Percentiles rank a stretch among this genome's conserved stretches.
These are phyloP conservation scores for Cheirogaleus medius DNA, from an alignment of 2,113 vertebrate genomes.

Conservation along the genomic window DNA sequence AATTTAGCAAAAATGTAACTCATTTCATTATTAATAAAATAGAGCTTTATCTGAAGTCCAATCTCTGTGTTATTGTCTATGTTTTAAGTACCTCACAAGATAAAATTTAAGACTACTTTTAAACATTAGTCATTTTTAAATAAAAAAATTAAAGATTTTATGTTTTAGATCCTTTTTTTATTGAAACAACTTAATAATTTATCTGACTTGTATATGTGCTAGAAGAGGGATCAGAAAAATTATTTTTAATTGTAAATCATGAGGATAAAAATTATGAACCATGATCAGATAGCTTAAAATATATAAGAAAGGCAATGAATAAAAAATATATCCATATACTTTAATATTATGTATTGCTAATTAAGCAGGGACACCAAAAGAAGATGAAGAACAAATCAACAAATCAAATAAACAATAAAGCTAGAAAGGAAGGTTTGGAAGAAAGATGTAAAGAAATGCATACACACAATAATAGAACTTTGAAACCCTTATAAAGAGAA, in stretches of 20 bases:
- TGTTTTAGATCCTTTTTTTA: slow-evolving; percentile 6
- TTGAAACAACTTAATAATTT: not conserved
- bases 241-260: not conserved
- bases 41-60: not conserved
- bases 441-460: not conserved
- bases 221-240: not conserved
- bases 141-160: not conserved
- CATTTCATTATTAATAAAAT: not conserved
- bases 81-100: not conserved
- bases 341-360: not conserved
- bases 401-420: not conserved
- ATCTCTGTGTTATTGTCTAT: not conserved
- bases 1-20: slow-evolving; percentile 39
- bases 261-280: not conserved
- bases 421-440: not conserved
- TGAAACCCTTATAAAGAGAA: not conserved
- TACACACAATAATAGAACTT: not conserved
- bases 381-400: not conserved
- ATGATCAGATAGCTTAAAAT: not conserved
- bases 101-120: not conserved
- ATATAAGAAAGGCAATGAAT: not conserved
- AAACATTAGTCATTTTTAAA: not conserved
- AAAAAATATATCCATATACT: not conserved
- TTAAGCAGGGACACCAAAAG: not conserved
- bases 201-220: not conserved